Percentiles rank a stretch among this genome's conserved stretches.
phyloP scores from a whole-genome alignment of 2,888 invertebrate genomes.

The Ganaspis brasiliensis region DNA sequence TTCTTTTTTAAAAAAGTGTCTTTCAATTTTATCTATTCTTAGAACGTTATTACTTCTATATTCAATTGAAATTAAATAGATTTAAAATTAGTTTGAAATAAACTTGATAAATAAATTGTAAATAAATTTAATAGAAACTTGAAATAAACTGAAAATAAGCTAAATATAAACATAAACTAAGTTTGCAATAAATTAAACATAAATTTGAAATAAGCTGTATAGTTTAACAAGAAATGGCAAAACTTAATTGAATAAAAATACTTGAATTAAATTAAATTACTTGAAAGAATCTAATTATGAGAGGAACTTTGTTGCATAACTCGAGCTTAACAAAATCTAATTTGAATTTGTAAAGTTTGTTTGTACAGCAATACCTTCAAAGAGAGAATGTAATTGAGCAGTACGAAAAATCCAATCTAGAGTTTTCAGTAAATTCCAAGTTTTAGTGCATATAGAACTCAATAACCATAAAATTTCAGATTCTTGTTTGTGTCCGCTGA shows the following conservation, averaged over 20 bases:
- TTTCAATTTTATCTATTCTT: too few species aligned
- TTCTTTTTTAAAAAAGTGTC: neutral
- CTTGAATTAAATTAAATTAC: neutral
- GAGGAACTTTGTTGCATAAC: neutral
- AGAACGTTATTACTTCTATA: too few species aligned
- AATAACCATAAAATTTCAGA: slow-evolving; percentile 23
- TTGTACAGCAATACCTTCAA: neutral
- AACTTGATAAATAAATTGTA: too few species aligned
- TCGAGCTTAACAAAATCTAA: neutral
- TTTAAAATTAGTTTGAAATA: too few species aligned
- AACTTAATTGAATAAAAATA: neutral
- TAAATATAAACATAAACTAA: too few species aligned
- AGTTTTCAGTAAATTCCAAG: neutral
- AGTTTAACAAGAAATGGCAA: too few species aligned
- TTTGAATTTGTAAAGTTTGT: neutral
- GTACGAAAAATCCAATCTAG: neutral
- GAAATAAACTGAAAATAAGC: too few species aligned
- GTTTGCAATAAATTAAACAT: too few species aligned
- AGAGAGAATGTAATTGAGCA: neutral
- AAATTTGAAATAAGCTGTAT: too few species aligned
- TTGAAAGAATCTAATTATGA: slow-evolving; percentile 3
- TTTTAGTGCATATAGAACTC: slow-evolving; percentile 7
- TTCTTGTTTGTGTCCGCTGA: neutral
- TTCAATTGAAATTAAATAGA: too few species aligned
- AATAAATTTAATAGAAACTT: too few species aligned